A percentile compares a stretch with the other conserved stretches of the same genome.
phyloP scores from a whole-genome alignment of 2,797 vertebrate species.

The Labroides dimidiatus region DNA sequence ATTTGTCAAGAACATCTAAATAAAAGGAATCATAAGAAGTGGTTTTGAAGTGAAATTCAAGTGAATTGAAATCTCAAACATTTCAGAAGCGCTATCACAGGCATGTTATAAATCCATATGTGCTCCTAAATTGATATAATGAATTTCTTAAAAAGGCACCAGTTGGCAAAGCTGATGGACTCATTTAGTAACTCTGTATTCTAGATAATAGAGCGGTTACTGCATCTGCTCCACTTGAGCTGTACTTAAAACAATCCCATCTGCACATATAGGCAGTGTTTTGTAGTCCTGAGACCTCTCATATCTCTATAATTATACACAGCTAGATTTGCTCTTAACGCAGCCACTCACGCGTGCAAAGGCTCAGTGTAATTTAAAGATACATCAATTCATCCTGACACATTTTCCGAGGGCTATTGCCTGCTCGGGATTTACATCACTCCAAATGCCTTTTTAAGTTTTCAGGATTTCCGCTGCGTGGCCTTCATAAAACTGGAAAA shows the following conservation, averaged over 20 bases:
- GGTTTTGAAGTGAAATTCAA: slow-evolving; percentile 7
- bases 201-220: slow-evolving; percentile 70
- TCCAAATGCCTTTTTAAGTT: slow-evolving; percentile 52
- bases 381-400: slow-evolving; percentile 65
- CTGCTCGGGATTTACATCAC: slow-evolving; percentile 62
- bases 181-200: slow-evolving; percentile 62
- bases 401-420: slow-evolving; percentile 60
- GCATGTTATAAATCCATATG: slow-evolving; percentile 38
- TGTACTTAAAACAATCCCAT: slow-evolving; percentile 66
- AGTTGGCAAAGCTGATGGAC: slow-evolving; percentile 66
- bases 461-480: slow-evolving; percentile 46
- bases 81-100: slow-evolving; percentile 6
- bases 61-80: slow-evolving; percentile 36
- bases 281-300: slow-evolving; percentile 48
- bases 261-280: slow-evolving; percentile 57
- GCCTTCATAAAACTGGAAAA: slow-evolving; percentile 64
- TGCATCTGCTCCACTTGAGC: slow-evolving; percentile 66
- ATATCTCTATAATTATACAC: slow-evolving; percentile 64
- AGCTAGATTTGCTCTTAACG: slow-evolving; percentile 55
- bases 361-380: slow-evolving; percentile 63
- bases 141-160: slow-evolving; percentile 50
- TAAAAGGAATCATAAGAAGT: slow-evolving; percentile 5
- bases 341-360: slow-evolving; percentile 44
- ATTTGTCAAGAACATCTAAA: slow-evolving; percentile 8
- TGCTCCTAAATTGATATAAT: slow-evolving; percentile 33